Percentiles rank a stretch among this genome's conserved stretches.
Evolutionary conservation across 2,113 vertebrate genomes (phyloP).

Genomic region (Herpetotheres cachinnans): DNA sequence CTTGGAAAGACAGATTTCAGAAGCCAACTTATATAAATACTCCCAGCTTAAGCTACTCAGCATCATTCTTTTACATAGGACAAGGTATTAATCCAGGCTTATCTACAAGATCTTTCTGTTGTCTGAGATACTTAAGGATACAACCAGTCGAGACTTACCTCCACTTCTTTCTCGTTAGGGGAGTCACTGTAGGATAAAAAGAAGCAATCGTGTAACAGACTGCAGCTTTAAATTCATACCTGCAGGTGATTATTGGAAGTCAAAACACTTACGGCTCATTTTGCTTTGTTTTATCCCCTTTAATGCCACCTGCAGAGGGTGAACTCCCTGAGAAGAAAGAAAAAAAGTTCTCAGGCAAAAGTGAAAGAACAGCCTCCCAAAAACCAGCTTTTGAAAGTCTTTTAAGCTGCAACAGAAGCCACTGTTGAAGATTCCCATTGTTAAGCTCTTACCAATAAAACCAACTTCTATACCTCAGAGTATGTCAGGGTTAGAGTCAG

Average conservation of each 20-base stretch:
- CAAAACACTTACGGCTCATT: slow-evolving; percentile 68
- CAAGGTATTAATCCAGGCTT: background rate
- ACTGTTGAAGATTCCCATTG: background rate
- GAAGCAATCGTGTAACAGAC: background rate
- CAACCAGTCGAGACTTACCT: slow-evolving; percentile 75
- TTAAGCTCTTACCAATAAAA: background rate
- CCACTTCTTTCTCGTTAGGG: slow-evolving; percentile 88
- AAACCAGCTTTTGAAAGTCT: background rate
- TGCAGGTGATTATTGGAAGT: background rate
- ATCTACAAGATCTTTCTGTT: background rate
- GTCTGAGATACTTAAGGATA: background rate
- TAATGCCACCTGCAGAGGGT: slow-evolving; percentile 11
- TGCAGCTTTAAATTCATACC: background rate
- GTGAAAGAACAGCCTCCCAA: background rate
- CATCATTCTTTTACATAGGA: background rate
- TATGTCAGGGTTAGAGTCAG: background rate
- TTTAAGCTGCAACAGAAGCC: background rate
- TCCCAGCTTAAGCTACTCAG: background rate
- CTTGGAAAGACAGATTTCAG: background rate
- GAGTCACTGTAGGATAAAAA: slow-evolving; percentile 74
- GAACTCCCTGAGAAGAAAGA: slow-evolving; percentile 45
- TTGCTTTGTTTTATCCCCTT: slow-evolving; percentile 61
- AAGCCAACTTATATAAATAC: background rate
- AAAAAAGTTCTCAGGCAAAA: background rate
- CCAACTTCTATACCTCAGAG: fast-evolving